phyloP scores from a whole-genome alignment of 2,797 vertebrate species.

The Melanotaenia pygmaea region DNA sequence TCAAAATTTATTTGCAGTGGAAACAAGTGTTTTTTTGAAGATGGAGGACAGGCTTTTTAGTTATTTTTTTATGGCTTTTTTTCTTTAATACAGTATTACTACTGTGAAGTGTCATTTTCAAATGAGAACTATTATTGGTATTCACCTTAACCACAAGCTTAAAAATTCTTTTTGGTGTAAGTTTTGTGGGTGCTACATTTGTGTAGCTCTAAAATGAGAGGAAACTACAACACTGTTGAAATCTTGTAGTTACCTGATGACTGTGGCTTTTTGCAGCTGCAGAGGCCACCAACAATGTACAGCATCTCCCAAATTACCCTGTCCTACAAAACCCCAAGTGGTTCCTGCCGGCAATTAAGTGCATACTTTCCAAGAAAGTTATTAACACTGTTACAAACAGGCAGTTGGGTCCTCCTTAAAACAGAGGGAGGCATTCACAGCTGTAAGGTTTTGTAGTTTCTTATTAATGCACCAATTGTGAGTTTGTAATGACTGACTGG shows the following conservation, averaged over 20 bases:
- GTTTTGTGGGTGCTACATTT: too few relatives aligned
- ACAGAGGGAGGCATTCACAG: slow-evolving; percentile 39
- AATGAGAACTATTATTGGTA: too few relatives aligned
- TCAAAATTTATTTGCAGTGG: not conserved
- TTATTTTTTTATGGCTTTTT: too few relatives aligned
- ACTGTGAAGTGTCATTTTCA: too few relatives aligned
- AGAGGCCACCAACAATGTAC: slow-evolving; percentile 30
- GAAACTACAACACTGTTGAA: too few relatives aligned
- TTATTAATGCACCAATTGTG: slow-evolving; percentile 61
- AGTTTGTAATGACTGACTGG: slow-evolving; percentile 50
- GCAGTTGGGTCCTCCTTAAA: slow-evolving; percentile 36
- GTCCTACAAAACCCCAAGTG: slow-evolving; percentile 50
- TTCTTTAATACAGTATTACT: too few relatives aligned
- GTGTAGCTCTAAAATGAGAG: too few relatives aligned
- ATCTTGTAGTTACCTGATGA: not conserved
- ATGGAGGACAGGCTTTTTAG: too few relatives aligned
- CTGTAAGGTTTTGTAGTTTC: slow-evolving; percentile 16
- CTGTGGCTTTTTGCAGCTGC: not conserved
- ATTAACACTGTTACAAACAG: slow-evolving; percentile 15
- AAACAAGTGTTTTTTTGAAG: too few relatives aligned
- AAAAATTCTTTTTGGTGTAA: too few relatives aligned
- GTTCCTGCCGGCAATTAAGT: slow-evolving; percentile 36
- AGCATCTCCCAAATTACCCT: slow-evolving; percentile 39
- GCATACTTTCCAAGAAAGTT: slow-evolving; percentile 15
- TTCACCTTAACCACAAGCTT: too few relatives aligned